Conservation (phyloP, 2,113 vertebrate genomes). For the Python bivittatus region DNA sequence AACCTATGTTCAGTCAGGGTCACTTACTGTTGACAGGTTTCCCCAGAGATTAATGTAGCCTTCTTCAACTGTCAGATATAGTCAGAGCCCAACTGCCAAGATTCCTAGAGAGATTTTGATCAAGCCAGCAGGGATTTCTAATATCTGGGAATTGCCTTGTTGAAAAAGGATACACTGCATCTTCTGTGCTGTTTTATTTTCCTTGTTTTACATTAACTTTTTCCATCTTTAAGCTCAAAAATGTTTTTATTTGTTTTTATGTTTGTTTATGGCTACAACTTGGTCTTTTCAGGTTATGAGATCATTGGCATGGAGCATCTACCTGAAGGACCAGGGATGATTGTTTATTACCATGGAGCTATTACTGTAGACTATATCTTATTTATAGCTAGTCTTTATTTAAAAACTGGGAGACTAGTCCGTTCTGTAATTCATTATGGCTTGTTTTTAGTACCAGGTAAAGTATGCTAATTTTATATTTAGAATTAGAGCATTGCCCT, state of each 20-base stretch:
- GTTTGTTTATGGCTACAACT: neutral
- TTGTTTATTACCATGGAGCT: slow-evolving; percentile 90
- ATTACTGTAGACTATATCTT: slow-evolving; percentile 87
- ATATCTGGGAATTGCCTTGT: neutral
- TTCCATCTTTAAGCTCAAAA: neutral
- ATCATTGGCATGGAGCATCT: slow-evolving; percentile 69
- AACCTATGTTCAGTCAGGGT: neutral
- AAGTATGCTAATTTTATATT: slow-evolving; percentile 13
- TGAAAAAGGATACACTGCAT: neutral
- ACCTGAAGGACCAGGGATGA: slow-evolving; percentile 82
- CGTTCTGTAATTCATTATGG: slow-evolving; percentile 86
- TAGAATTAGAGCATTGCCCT: neutral
- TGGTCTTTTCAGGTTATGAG: slow-evolving; percentile 66
- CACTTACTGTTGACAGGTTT: neutral
- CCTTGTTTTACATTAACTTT: neutral
- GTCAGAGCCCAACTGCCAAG: neutral
- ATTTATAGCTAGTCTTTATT: slow-evolving; percentile 82
- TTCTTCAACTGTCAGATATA: neutral
- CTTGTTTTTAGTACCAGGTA: slow-evolving; percentile 72
- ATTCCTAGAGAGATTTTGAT: neutral
- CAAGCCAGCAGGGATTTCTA: neutral
- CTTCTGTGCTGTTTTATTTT: neutral
- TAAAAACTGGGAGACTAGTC: slow-evolving; percentile 81
- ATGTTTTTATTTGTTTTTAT: neutral
- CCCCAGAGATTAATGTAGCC: neutral